Evolutionary conservation across 2,888 invertebrate species (phyloP).

Genomic region (Apodemia mormo): DNA sequence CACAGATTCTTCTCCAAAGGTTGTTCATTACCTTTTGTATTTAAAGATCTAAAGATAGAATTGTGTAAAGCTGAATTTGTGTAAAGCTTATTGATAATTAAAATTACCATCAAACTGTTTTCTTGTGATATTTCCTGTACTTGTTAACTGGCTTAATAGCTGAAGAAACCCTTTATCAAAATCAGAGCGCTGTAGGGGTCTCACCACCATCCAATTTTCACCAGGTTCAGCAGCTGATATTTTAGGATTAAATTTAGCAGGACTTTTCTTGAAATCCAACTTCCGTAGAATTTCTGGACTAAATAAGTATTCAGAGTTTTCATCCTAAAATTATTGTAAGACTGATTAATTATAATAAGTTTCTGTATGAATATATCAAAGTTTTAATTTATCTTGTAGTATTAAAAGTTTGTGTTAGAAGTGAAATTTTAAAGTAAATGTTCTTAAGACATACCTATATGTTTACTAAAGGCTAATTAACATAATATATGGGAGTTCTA

Average conservation of each 20-base stretch:
- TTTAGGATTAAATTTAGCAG: slow-evolving; percentile 84
- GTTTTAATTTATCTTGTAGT: too few relatives aligned
- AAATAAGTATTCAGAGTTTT: slow-evolving; percentile 81
- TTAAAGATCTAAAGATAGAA: neutral
- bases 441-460: too few relatives aligned
- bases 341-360: too few relatives aligned
- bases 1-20: too few relatives aligned
- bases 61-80: neutral
- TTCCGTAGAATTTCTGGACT: slow-evolving; percentile 84
- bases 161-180: slow-evolving; percentile 92
- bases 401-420: too few relatives aligned
- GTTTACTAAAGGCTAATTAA: too few relatives aligned
- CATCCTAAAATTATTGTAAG: slow-evolving; percentile 57
- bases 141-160: slow-evolving; percentile 91
- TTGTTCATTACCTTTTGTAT: neutral
- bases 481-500: too few relatives aligned
- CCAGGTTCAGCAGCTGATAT: slow-evolving; percentile 88
- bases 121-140: slow-evolving; percentile 89
- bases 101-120: slow-evolving; percentile 91
- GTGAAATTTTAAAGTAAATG: neutral
- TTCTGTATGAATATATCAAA: too few relatives aligned
- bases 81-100: neutral
- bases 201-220: slow-evolving; percentile 87
- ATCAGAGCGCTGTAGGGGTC: slow-evolving; percentile 90
- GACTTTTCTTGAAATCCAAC: slow-evolving; percentile 84